Conservation (phyloP, 2,797 vertebrate species). For the Aviceda cuculoides region DNA sequence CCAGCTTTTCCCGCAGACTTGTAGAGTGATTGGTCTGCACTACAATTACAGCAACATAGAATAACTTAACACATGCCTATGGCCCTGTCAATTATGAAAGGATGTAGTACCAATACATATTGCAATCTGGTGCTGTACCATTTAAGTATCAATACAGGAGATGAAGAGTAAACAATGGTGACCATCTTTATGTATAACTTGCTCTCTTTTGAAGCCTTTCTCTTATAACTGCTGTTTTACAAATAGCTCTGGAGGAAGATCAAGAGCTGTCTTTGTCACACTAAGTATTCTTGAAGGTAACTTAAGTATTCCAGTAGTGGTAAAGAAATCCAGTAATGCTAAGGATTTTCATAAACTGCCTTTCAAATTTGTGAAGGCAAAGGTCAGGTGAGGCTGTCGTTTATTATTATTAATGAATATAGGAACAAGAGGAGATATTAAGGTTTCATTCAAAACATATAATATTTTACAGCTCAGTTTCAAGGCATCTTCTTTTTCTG, state of each 20-base stretch:
- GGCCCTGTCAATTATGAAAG: not conserved
- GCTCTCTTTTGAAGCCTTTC: not conserved
- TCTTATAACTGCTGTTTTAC: not conserved
- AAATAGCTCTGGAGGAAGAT: not conserved
- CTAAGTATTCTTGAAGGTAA: not conserved
- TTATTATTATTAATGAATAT: conserved; percentile 63
- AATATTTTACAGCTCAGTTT: conserved; percentile 1
- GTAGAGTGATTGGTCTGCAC: not conserved
- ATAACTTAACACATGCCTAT: not conserved
- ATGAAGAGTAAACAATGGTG: not conserved
- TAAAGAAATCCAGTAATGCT: not conserved
- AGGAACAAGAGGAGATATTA: not conserved
- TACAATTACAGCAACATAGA: not conserved
- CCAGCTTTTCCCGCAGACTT: not conserved
- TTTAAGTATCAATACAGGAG: not conserved
- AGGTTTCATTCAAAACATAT: conserved; percentile 6
- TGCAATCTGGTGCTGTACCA: not conserved
- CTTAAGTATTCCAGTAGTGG: not conserved
- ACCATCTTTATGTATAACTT: not conserved
- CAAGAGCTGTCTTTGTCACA: not conserved
- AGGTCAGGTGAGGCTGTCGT: conserved; percentile 9
- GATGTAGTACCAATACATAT: not conserved
- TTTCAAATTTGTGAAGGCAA: conserved; percentile 36
- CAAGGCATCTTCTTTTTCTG: conserved; percentile 28
- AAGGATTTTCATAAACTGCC: conserved; percentile 23